A percentile compares a stretch with the other conserved stretches of the same genome.
phyloP scores from a whole-genome alignment of 35 echinoderm and acorn worm species.

The Apostichopus japonicus region DNA sequence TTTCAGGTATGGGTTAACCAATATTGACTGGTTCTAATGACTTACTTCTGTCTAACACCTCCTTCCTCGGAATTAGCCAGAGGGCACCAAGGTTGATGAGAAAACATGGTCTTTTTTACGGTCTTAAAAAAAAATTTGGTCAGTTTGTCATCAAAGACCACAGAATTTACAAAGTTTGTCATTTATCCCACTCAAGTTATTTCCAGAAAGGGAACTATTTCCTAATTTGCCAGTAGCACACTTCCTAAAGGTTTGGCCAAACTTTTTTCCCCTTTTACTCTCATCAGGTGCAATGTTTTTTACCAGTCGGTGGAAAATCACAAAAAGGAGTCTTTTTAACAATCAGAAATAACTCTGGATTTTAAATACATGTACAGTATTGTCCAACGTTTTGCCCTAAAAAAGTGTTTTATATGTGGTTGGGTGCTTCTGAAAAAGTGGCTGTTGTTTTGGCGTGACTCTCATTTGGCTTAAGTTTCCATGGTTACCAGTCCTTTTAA shows the following conservation, averaged over 20 bases:
- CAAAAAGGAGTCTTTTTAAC: background rate
- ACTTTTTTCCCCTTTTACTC: no score
- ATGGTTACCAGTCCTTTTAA: background rate
- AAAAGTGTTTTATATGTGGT: background rate
- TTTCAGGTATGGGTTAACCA: background rate
- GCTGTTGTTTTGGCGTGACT: background rate
- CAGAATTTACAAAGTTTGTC: slow-evolving; percentile 20
- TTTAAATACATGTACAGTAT: no score
- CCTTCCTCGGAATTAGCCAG: background rate
- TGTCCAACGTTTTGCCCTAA: no score
- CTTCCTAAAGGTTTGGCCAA: background rate
- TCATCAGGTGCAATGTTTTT: no score
- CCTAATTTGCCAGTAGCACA: background rate
- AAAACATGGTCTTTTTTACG: background rate
- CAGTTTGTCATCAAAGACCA: slow-evolving; percentile 40
- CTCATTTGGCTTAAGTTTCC: background rate
- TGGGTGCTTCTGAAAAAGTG: background rate
- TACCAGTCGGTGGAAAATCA: background rate
- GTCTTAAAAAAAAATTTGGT: background rate
- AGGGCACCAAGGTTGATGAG: background rate
- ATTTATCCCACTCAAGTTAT: background rate
- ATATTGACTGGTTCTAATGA: background rate
- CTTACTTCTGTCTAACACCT: background rate
- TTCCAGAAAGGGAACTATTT: slow-evolving; percentile 19
- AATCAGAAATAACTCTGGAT: background rate